A percentile compares a stretch with the other conserved stretches of the same genome.
These are phyloP conservation scores for Hyperoodon ampullatus DNA, from an alignment of 2,113 vertebrate species.

Conservation along the genomic window DNA sequence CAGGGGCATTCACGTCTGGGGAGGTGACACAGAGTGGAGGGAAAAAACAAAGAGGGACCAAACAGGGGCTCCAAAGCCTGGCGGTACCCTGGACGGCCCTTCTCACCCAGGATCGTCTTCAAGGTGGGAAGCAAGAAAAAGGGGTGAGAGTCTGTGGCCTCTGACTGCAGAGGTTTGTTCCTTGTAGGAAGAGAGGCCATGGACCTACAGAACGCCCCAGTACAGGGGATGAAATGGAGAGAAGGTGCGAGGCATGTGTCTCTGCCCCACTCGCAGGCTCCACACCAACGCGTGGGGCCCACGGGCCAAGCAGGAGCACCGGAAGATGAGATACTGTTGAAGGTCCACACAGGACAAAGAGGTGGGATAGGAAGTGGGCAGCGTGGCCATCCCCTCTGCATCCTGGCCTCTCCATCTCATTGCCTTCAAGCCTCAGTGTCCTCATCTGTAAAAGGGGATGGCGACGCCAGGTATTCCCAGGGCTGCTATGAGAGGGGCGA, in stretches of 20 bases:
- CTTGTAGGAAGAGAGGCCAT: not conserved
- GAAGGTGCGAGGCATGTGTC: rapidly evolving
- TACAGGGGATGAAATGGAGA: not conserved
- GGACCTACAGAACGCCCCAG: not conserved
- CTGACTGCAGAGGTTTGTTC: not conserved
- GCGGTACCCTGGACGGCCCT: not conserved
- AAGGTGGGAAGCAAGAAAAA: not conserved
- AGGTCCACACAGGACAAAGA: not conserved
- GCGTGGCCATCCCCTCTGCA: not conserved
- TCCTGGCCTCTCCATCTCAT: not conserved
- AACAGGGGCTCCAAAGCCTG: too few relatives aligned
- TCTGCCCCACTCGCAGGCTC: rapidly evolving
- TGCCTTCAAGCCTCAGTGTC: not conserved
- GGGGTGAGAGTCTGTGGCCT: not conserved
- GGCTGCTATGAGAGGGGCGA: not conserved
- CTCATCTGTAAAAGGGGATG: not conserved
- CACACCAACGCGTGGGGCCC: rapidly evolving
- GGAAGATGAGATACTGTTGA: not conserved
- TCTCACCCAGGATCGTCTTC: not conserved
- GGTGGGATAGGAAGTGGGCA: not conserved
- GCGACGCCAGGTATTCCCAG: not conserved
- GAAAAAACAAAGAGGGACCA: too few relatives aligned
- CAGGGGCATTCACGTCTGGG: not conserved
- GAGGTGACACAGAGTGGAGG: not conserved
- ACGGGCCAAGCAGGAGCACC: too few relatives aligned